A percentile compares a stretch with the other conserved stretches of the same genome.
Evolutionary conservation across 2,888 invertebrate genomes (phyloP).

Genomic region (Lagria hirta): DNA sequence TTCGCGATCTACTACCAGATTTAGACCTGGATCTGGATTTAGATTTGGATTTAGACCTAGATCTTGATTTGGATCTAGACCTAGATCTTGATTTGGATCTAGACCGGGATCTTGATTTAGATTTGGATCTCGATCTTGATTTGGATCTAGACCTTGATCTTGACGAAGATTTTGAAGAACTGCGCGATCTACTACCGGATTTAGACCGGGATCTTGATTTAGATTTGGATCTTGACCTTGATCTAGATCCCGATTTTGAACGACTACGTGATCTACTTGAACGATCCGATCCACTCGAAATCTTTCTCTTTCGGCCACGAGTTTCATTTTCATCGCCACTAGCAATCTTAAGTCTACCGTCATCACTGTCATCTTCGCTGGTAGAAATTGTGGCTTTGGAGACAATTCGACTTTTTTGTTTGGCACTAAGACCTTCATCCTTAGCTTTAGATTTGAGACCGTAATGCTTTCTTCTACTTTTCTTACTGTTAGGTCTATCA

Average conservation of each 20-base stretch:
- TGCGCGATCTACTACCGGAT: slow-evolving; percentile 40
- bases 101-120: slow-evolving; percentile 42
- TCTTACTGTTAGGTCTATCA: slow-evolving; percentile 64
- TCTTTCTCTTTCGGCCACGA: slow-evolving; percentile 57
- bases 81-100: slow-evolving; percentile 46
- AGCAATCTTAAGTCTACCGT: slow-evolving; percentile 58
- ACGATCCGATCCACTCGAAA: slow-evolving; percentile 65
- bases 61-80: slow-evolving; percentile 51
- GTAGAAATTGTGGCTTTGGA: slow-evolving; percentile 96
- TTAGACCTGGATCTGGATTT: slow-evolving; percentile 47
- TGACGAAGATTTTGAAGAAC: slow-evolving; percentile 40
- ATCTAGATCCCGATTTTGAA: slow-evolving; percentile 40
- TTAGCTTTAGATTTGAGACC: slow-evolving; percentile 45
- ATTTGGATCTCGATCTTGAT: slow-evolving; percentile 25
- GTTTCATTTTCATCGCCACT: slow-evolving; percentile 59
- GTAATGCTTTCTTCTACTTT: slow-evolving; percentile 44
- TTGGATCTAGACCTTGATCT: slow-evolving; percentile 33
- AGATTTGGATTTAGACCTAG: slow-evolving; percentile 37
- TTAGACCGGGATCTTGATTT: slow-evolving; percentile 48
- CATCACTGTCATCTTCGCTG: slow-evolving; percentile 75
- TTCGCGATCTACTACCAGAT: slow-evolving; percentile 49
- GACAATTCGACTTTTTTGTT: slow-evolving; percentile 84
- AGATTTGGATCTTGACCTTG: slow-evolving; percentile 46
- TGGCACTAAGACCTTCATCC: slow-evolving; percentile 74
- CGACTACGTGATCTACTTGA: slow-evolving; percentile 52